phyloP scores from a whole-genome alignment of 1,140 invertebrate species.

The Diprion similis region DNA sequence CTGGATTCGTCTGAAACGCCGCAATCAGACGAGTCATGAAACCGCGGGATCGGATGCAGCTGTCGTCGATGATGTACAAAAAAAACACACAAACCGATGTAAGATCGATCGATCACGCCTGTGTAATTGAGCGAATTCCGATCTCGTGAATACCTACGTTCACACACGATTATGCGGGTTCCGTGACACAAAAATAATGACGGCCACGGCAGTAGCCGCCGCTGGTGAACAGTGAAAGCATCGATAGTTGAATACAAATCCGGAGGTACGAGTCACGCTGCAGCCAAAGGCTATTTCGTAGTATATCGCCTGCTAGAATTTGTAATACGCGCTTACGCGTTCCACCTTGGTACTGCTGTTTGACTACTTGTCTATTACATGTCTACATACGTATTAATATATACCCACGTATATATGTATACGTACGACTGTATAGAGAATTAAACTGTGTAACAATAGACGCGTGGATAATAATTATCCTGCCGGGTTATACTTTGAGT shows the following conservation, averaged over 20 bases:
- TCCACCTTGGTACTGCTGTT: neutral
- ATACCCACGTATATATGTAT: too few species aligned
- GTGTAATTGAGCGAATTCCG: neutral
- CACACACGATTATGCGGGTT: neutral
- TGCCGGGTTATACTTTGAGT: too few species aligned
- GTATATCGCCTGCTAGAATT: neutral
- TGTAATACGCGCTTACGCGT: neutral
- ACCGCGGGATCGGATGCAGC: too few species aligned
- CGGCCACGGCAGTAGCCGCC: too few species aligned
- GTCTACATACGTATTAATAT: neutral
- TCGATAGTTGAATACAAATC: constrained; percentile 3
- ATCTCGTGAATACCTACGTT: neutral
- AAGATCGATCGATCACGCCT: neutral
- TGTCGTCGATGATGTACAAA: too few species aligned
- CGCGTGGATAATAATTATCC: too few species aligned
- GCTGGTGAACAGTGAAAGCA: neutral
- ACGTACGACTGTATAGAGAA: too few species aligned
- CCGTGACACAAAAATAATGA: neutral
- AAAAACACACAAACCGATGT: too few species aligned
- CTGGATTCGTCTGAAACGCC: too few species aligned
- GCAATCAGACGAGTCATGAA: too few species aligned
- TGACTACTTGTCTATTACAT: neutral
- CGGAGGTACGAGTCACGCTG: neutral
- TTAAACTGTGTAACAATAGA: too few species aligned
- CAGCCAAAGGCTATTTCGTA: neutral